phyloP scores from a whole-genome alignment of 1,140 invertebrate genomes.

The Phthorimaea operculella region DNA sequence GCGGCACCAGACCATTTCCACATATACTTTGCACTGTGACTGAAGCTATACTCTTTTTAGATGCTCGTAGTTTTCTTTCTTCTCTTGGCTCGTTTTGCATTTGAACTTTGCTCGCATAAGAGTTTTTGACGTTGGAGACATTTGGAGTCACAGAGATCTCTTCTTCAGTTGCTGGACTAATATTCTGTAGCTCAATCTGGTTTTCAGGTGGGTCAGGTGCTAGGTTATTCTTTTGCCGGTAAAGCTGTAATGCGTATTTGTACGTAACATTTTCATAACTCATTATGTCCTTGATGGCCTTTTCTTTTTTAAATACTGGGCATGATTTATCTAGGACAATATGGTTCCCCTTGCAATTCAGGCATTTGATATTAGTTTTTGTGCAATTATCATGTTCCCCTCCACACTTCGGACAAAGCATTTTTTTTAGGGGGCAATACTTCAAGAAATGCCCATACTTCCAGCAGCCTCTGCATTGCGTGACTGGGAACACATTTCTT shows the following conservation, averaged over 20 bases:
- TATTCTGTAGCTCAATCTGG: background rate
- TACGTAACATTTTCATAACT: slow-evolving; percentile 21
- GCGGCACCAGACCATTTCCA: too few relatives aligned
- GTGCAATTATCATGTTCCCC: slow-evolving; percentile 23
- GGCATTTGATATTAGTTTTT: slow-evolving; percentile 17
- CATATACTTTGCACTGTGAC: too few relatives aligned
- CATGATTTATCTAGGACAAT: slow-evolving; percentile 17
- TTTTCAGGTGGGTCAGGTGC: background rate
- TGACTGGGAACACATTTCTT: slow-evolving; percentile 26
- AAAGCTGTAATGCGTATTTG: slow-evolving; percentile 15
- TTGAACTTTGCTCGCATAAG: background rate
- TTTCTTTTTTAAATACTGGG: slow-evolving; percentile 24
- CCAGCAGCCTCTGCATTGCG: slow-evolving; percentile 31
- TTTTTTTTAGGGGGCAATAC: slow-evolving; percentile 16
- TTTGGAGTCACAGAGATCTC: background rate
- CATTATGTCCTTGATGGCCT: slow-evolving; percentile 21
- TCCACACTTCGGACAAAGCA: slow-evolving; percentile 27
- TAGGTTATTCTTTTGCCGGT: background rate
- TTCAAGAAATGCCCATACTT: slow-evolving; percentile 18
- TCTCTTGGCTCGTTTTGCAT: background rate
- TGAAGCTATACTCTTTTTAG: too few relatives aligned
- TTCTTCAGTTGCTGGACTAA: too few relatives aligned
- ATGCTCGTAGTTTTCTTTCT: too few relatives aligned
- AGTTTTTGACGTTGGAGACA: background rate
- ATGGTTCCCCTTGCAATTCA: slow-evolving; percentile 22